Base-by-base conservation (phyloP, 2,888 invertebrate genomes). In the Meloe dianella region DNA sequence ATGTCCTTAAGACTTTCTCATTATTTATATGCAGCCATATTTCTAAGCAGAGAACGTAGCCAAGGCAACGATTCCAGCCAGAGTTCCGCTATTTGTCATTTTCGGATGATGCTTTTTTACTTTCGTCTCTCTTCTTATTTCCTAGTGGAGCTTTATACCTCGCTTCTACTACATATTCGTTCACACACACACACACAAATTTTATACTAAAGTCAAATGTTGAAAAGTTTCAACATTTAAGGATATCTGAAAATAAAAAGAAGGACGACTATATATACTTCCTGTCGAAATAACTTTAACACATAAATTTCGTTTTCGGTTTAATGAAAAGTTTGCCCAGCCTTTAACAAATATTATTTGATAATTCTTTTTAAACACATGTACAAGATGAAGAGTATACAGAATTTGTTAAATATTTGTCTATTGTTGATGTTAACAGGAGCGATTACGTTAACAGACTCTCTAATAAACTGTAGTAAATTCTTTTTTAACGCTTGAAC, bases 21-120 rank as follows among this genome's bases (percentile, higher is more conserved):
- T 79, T 80, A 81, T 81, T 80, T 81, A 80, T 80, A 81, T 80
- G 78, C 80, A 80, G 81, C 81, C 81, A 81, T 81, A 81, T 79
- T 80, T 81, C 79, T 73, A 72, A 74, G 72, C 27, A 17, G 38
- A 47, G 47, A 68, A 68, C 74, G 80, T 79, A 74, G 68, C 81
- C 78, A 79, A 80, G 47, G 80, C 80, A 79, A 81, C 41, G 35
- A n/a, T n/a, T 80, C 76, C 75, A 75, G 78, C 76, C 78, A 41
- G 7, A 74, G 78, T 76, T 78, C 79, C 77, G 80, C 81, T 80
- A 81, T 80, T 80, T 81, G 80, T 81, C 81, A 80, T 81, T 81
- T 79, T 80, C 78, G 77, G 76, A 75, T 76, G 76, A 77, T 72
- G 77, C 77, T 78, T 80, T 81, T 80, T 79, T 74, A 71, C 75